phyloP scores from a whole-genome alignment of 2,888 invertebrate genomes.

The Campaea margaritaria region DNA sequence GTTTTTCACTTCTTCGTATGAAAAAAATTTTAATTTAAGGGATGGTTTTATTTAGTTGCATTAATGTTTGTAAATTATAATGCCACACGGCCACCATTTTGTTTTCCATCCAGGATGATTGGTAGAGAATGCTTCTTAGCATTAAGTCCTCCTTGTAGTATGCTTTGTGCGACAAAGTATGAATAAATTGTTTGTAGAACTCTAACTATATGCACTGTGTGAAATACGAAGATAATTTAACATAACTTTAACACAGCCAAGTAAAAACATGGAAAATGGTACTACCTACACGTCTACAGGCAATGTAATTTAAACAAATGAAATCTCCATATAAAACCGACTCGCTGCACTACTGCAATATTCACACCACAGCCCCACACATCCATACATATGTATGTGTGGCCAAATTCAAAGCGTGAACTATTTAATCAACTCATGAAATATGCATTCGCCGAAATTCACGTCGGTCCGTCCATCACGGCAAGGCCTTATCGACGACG shows the following conservation, averaged over 20 bases:
- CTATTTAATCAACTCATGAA: slow-evolving; percentile 85
- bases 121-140: too few species aligned
- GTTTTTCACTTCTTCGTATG: too few species aligned
- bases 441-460: slow-evolving; percentile 84
- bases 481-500: slow-evolving; percentile 79
- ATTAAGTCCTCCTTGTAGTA: too few species aligned
- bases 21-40: too few species aligned
- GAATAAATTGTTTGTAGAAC: too few species aligned
- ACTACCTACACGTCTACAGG: slow-evolving; percentile 19
- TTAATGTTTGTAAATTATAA: too few species aligned
- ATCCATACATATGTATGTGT: slow-evolving; percentile 60
- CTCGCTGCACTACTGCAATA: slow-evolving; percentile 51
- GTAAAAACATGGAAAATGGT: slow-evolving; percentile 9
- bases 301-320: slow-evolving; percentile 33
- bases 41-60: too few species aligned
- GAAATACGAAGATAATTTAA: not conserved
- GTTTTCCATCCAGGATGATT: too few species aligned
- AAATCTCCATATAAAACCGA: slow-evolving; percentile 34
- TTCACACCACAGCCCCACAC: slow-evolving; percentile 48
- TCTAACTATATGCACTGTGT: not conserved
- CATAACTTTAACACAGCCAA: too few species aligned
- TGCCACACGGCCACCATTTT: too few species aligned
- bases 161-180: too few species aligned
- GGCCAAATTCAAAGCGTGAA: slow-evolving; percentile 76
- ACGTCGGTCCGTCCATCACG: slow-evolving; percentile 78